A percentile compares a stretch with the other conserved stretches of the same genome.
These are phyloP conservation scores for Lemur catta DNA, from an alignment of 2,797 vertebrate genomes.

Conservation along the genomic window DNA sequence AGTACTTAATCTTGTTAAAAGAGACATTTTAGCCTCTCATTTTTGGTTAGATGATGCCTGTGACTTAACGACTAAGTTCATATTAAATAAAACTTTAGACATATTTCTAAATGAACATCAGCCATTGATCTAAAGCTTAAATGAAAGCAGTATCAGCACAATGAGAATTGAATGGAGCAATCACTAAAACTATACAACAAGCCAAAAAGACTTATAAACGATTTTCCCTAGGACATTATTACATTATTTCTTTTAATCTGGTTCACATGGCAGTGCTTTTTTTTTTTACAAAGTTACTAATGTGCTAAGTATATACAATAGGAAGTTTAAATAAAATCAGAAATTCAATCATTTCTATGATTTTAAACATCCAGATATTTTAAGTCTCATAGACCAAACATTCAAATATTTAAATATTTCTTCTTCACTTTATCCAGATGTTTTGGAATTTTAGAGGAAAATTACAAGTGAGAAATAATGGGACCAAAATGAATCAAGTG, in stretches of 20 bases:
- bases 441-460: slow-evolving; percentile 13
- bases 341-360: background rate
- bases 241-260: background rate
- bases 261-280: background rate
- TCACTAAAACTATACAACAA: background rate
- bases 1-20: background rate
- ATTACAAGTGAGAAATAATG: background rate
- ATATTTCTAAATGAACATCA: background rate
- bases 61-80: background rate
- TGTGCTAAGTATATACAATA: background rate
- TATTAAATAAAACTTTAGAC: background rate
- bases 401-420: background rate
- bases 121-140: background rate
- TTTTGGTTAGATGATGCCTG: background rate
- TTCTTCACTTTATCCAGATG: background rate
- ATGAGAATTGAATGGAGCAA: background rate
- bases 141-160: background rate
- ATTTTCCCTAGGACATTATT: background rate
- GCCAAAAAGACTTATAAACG: background rate
- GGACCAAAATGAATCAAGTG: background rate
- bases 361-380: background rate
- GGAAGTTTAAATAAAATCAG: background rate
- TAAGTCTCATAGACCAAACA: background rate
- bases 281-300: background rate
- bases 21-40: background rate